These are phyloP conservation scores for Catotricha subobsoleta DNA, from an alignment of 2,888 invertebrate genomes.

Conservation along the genomic window DNA sequence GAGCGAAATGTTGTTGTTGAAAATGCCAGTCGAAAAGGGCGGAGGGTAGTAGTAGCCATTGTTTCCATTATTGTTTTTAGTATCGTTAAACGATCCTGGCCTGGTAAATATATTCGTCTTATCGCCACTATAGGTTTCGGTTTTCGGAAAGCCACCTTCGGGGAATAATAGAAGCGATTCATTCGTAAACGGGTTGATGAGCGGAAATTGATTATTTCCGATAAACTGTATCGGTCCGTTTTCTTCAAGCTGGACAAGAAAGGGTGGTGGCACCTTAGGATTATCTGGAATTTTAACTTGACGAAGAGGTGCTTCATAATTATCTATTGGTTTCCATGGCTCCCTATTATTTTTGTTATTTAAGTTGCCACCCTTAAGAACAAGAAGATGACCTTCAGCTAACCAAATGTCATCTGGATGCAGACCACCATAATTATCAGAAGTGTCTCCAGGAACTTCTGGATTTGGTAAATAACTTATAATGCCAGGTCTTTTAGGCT, in stretches of 20 bases:
- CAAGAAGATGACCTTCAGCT: constrained; percentile 71
- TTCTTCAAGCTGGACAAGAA: constrained; percentile 76
- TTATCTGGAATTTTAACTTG: constrained; percentile 69
- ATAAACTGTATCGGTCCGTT: constrained; percentile 75
- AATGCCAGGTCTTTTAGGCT: constrained; percentile 59
- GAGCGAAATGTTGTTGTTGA: constrained; percentile 22
- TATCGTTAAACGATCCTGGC: constrained; percentile 32
- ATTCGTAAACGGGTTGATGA: constrained; percentile 39
- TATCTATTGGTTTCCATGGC: constrained; percentile 66
- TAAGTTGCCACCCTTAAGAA: constrained; percentile 60
- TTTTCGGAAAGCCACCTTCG: constrained; percentile 22
- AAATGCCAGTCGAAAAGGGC: constrained; percentile 38
- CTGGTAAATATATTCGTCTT: constrained; percentile 39
- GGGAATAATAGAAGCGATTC: constrained; percentile 49
- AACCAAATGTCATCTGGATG: constrained; percentile 78
- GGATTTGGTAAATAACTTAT: constrained; percentile 64
- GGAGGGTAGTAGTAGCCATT: constrained; percentile 38
- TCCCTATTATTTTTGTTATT: constrained; percentile 30
- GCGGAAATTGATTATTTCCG: constrained; percentile 47
- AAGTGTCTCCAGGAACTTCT: constrained; percentile 64
- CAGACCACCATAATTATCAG: constrained; percentile 61
- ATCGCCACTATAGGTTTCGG: constrained; percentile 20
- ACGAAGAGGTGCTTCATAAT: constrained; percentile 63
- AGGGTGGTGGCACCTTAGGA: constrained; percentile 79
- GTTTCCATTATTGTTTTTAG: constrained; percentile 15